A percentile compares a stretch with the other conserved stretches of the same genome.
Evolutionary conservation across 2,797 vertebrate genomes (phyloP).

Genomic region (Fundulus diaphanus): DNA sequence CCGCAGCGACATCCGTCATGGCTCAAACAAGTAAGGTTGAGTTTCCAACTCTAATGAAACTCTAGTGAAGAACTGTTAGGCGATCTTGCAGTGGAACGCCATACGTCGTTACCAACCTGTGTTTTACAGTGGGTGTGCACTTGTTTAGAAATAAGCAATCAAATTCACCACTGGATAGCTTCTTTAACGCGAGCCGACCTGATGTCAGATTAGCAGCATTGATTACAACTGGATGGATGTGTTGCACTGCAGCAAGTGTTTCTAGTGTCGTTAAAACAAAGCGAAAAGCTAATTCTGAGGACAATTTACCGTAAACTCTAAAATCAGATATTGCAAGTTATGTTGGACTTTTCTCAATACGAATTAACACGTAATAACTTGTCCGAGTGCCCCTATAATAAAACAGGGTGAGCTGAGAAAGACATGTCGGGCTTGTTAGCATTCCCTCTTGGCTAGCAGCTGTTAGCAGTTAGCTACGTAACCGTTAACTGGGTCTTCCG

Average conservation of each 20-base stretch:
- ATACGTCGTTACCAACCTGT: neutral
- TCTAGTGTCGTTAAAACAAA: neutral
- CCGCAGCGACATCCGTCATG: too few relatives aligned
- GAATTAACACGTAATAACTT: too few relatives aligned
- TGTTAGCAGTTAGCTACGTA: slow-evolving; percentile 21
- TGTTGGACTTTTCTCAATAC: neutral
- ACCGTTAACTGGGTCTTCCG: neutral
- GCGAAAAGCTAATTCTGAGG: neutral
- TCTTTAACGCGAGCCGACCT: neutral
- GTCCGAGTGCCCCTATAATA: neutral
- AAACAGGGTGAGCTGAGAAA: neutral
- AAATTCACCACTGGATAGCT: neutral
- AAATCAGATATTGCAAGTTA: neutral
- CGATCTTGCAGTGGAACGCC: neutral
- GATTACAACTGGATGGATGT: neutral
- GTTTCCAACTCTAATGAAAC: too few relatives aligned
- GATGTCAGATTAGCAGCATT: neutral
- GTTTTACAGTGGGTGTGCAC: neutral
- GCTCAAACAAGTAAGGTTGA: too few relatives aligned
- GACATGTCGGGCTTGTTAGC: neutral
- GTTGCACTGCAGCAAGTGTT: neutral
- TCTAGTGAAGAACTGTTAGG: neutral
- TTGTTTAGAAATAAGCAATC: neutral
- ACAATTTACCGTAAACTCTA: too few relatives aligned
- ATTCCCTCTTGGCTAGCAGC: slow-evolving; percentile 9